Percentiles rank a stretch among this genome's conserved stretches.
These are phyloP conservation scores for Callionymus lyra DNA, from an alignment of 2,113 vertebrate species.

Conservation along the genomic window DNA sequence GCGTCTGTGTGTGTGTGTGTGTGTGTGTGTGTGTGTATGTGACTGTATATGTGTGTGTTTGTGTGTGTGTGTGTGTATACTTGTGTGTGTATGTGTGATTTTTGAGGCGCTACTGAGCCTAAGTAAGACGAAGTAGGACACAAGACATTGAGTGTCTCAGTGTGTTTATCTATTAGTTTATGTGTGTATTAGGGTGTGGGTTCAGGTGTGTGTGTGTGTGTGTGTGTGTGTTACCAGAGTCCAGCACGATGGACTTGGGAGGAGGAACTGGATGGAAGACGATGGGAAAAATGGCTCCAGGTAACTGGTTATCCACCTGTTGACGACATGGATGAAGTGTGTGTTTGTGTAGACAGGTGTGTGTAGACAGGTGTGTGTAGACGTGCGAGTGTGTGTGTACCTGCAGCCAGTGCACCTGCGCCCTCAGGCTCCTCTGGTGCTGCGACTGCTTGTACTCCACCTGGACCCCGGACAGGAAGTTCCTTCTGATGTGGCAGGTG, in stretches of 20 bases:
- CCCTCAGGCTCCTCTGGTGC: constrained; percentile 87
- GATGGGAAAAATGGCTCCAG: constrained; percentile 88
- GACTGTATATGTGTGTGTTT: constrained; percentile 17
- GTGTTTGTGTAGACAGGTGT: not conserved
- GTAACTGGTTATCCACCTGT: constrained; percentile 91
- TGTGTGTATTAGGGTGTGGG: constrained; percentile 1
- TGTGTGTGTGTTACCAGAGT: constrained; percentile 73
- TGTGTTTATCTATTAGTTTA: no score
- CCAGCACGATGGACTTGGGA: constrained; percentile 89
- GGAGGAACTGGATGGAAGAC: constrained; percentile 93
- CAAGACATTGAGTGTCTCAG: not conserved
- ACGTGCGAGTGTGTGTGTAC: constrained; percentile 48
- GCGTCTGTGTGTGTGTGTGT: not conserved
- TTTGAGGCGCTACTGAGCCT: no score
- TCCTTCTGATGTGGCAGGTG: constrained; percentile 75
- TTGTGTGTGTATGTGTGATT: not conserved
- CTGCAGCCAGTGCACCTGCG: constrained; percentile 90
- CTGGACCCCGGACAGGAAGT: constrained; percentile 87
- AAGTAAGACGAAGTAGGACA: no score
- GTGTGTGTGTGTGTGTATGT: not conserved
- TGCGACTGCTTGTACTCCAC: constrained; percentile 87
- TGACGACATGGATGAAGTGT: not conserved
- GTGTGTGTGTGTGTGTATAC: not conserved
- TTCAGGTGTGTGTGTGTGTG: constrained; percentile 1
- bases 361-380: not conserved